phyloP scores from a whole-genome alignment of 2,797 vertebrate genomes.

The Diglossa cyanea region DNA sequence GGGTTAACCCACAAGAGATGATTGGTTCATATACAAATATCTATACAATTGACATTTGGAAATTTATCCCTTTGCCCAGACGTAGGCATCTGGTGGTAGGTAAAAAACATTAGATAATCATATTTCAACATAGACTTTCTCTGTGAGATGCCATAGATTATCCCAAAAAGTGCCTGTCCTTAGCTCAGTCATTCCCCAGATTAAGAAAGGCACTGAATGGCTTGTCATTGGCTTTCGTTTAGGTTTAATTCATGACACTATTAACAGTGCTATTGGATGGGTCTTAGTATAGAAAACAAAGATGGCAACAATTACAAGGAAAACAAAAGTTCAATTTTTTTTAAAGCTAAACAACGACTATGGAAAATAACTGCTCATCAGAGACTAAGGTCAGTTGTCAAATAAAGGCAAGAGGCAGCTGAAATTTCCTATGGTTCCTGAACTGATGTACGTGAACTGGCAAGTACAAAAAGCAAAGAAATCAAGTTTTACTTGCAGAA shows the following conservation, averaged over 20 bases:
- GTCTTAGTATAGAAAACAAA: background rate
- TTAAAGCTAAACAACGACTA: background rate
- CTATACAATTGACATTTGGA: background rate
- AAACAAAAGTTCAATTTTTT: background rate
- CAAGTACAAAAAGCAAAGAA: background rate
- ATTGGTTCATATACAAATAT: background rate
- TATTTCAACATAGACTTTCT: background rate
- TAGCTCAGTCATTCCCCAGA: background rate
- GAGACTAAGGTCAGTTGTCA: background rate
- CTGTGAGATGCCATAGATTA: background rate
- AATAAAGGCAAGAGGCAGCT: background rate
- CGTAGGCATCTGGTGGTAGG: accelerated
- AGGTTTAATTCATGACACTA: background rate
- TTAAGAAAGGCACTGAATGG: background rate
- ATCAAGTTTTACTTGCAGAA: background rate
- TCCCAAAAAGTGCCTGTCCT: background rate
- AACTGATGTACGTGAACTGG: background rate
- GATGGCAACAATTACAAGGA: background rate
- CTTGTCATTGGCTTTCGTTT: background rate
- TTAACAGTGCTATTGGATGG: background rate
- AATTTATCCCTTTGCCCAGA: background rate
- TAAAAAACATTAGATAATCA: background rate
- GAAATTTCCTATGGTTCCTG: background rate
- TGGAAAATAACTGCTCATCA: background rate
- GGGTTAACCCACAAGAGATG: background rate